Evolutionary conservation across 2,797 vertebrate genomes (phyloP).

Genomic region (Macropus fuliginosus): DNA sequence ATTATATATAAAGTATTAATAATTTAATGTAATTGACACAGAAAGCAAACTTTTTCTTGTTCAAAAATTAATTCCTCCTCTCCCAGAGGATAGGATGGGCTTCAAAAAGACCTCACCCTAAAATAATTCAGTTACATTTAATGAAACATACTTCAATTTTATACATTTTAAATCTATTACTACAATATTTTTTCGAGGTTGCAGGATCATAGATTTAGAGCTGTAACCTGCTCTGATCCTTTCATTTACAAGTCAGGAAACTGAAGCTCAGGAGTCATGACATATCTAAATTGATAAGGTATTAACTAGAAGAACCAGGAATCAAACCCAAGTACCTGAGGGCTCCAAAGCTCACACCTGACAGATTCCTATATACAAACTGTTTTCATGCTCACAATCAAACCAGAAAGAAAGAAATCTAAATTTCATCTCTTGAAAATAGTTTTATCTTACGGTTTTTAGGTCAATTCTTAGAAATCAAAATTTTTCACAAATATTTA

Average conservation of each 20-base stretch:
- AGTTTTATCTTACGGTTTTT: not conserved
- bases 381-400: slow-evolving; percentile 25
- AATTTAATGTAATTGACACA: slow-evolving; percentile 39
- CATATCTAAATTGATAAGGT: not conserved
- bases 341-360: not conserved
- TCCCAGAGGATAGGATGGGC: slow-evolving; percentile 24
- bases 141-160: slow-evolving; percentile 42
- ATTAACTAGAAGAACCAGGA: not conserved
- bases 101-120: slow-evolving; percentile 32
- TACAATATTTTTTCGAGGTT: slow-evolving; percentile 6
- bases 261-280: not conserved
- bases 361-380: slow-evolving; percentile 21
- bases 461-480: slow-evolving; percentile 31
- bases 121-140: slow-evolving; percentile 45
- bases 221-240: not conserved
- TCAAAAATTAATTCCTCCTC: not conserved
- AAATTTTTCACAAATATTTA: slow-evolving; percentile 31
- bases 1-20: slow-evolving; percentile 47
- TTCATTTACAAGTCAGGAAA: not conserved
- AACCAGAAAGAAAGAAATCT: slow-evolving; percentile 51
- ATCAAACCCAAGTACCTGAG: not conserved
- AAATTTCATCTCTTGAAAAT: not conserved
- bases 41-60: not conserved
- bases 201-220: not conserved
- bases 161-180: slow-evolving; percentile 24